Base-by-base conservation (phyloP, 2,797 vertebrate species). In the Urocyon cinereoargenteus region DNA sequence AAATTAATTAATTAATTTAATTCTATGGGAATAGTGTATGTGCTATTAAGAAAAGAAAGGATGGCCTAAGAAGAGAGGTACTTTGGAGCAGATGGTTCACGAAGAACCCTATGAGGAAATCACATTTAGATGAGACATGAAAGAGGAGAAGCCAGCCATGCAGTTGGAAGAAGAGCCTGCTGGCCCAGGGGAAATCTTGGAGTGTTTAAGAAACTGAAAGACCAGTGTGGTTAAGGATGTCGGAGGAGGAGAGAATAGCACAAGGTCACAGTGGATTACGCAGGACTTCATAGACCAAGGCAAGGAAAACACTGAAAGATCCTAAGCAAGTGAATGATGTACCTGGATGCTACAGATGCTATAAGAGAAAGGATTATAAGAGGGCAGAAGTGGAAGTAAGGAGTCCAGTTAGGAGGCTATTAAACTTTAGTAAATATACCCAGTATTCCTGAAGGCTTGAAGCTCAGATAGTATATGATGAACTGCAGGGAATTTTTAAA, bases 1-100 rank as follows among this genome's bases (percentile, higher is more conserved):
- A 91, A 92, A 91, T 61, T 82, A 95, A n/a, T 34, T 8, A 91
- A 66, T 51, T n/a, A 75, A 73, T 55, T 75, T 53, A 78, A 77
- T 36, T 51, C 88, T 61, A 78, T 1, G 40, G 40, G n/a, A 57
- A 82, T 73, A n/a, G 24, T n/a, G 34, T 34, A 86, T 62, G n/a
- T 14, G 72, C 11, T 73, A 59, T 19, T 49, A 86, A 64, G 68
- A n/a, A 92, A 78, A 92, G 16, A 77, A 55, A 84, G 19, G 28
- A 73, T 86, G 53, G 12, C 55, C 24, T 64, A 28, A 87, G 18
- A 66, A 87, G 18, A 16, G 5, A 22, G 53, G 9, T 45, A 31
- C 53, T 91, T 97, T 77, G 15, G 34, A 94, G 6, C 51, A 14
- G n/a, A 61, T 18, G 22, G 22, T 64, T 61, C 72, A 64, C 13